Evolutionary conservation across 2,113 vertebrate species (phyloP).

Genomic region (Sylvilagus bachmani): DNA sequence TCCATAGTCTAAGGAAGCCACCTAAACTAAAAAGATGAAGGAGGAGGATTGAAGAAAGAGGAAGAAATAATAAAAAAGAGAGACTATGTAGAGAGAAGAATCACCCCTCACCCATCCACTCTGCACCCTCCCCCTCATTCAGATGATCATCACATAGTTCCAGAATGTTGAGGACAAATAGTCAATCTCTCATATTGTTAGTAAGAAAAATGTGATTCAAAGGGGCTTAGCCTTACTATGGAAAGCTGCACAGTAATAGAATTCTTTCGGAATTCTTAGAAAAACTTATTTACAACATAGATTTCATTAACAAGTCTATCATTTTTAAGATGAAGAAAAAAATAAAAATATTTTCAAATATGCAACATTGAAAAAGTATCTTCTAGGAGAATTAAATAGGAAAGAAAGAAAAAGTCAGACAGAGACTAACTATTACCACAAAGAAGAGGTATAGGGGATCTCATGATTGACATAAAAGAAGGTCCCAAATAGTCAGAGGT

Average conservation of each 20-base stretch:
- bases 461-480: background rate
- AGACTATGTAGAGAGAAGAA: background rate
- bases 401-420: constrained; percentile 32
- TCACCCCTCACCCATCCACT: background rate
- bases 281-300: constrained; percentile 8
- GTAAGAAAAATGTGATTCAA: background rate
- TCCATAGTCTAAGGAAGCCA: background rate
- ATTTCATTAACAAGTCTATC: constrained; percentile 5
- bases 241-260: background rate
- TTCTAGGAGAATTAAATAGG: background rate
- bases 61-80: background rate
- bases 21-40: background rate
- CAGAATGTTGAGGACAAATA: background rate
- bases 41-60: background rate
- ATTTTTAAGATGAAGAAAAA: constrained; percentile 30
- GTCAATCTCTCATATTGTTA: background rate
- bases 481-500: background rate
- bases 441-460: background rate
- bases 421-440: background rate
- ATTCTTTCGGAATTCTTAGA: background rate
- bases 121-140: background rate
- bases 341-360: background rate
- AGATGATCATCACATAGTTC: background rate
- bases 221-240: background rate
- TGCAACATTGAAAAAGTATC: background rate